phyloP scores from a whole-genome alignment of 30 jellyfish, hydroid and myxozoan genomes.

The Cassiopea andromeda region DNA sequence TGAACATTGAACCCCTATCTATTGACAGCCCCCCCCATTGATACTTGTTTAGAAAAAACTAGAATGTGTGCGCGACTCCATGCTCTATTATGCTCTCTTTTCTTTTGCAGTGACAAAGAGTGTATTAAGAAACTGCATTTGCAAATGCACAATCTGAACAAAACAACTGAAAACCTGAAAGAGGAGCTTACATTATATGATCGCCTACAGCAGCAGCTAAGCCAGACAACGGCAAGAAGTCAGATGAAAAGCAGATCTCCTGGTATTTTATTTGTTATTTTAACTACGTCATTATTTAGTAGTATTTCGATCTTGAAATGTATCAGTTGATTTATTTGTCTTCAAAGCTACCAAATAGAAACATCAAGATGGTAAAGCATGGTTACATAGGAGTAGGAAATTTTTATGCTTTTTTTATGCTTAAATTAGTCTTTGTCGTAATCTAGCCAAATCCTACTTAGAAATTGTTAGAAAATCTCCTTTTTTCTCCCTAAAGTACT shows the following conservation, averaged over 20 bases:
- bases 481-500: too few relatives aligned
- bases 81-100: neutral
- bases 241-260: constrained; percentile 65
- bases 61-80: neutral
- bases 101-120: constrained; percentile 76
- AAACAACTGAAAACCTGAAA: constrained; percentile 62
- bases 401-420: too few relatives aligned
- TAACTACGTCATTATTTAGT: neutral
- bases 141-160: constrained; percentile 81
- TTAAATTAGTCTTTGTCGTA: too few relatives aligned
- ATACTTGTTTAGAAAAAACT: too few relatives aligned
- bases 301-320: neutral
- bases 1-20: too few relatives aligned
- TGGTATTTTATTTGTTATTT: constrained; percentile 26
- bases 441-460: too few relatives aligned
- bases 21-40: too few relatives aligned
- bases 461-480: too few relatives aligned
- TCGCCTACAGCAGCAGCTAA: constrained; percentile 81
- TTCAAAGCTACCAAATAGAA: too few relatives aligned
- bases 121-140: constrained; percentile 70
- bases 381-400: too few relatives aligned
- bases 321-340: too few relatives aligned
- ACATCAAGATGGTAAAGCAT: too few relatives aligned
- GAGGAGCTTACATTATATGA: constrained; percentile 83
- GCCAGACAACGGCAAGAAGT: constrained; percentile 47